Conservation (phyloP, 2,888 invertebrate genomes). For the Dryadula phaetusa region DNA sequence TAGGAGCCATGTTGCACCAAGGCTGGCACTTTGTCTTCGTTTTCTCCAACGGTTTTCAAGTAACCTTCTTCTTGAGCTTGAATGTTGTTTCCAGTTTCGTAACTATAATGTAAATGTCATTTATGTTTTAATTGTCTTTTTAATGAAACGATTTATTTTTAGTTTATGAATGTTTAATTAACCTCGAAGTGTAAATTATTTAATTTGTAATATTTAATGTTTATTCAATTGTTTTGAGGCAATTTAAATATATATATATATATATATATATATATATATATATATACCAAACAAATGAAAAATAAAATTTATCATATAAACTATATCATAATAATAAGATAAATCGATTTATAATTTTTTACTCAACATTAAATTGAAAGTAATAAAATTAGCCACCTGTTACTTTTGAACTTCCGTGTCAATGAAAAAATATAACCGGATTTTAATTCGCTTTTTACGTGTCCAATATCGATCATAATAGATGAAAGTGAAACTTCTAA, state of each 20-base stretch:
- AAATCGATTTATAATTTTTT: too few relatives aligned
- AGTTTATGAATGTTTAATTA: too few relatives aligned
- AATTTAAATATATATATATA: too few relatives aligned
- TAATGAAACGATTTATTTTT: background rate
- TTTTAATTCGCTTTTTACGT: constrained; percentile 6
- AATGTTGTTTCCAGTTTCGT: constrained; percentile 93
- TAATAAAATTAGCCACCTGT: background rate
- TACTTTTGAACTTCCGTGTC: background rate
- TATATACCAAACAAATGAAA: too few relatives aligned
- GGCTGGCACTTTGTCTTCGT: constrained; percentile 80
- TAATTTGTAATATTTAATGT: too few relatives aligned
- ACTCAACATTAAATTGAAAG: background rate
- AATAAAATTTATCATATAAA: too few relatives aligned
- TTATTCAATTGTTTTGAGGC: too few relatives aligned
- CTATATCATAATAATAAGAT: too few relatives aligned
- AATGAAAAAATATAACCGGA: constrained; percentile 18
- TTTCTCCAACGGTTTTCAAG: constrained; percentile 87
- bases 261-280: too few relatives aligned
- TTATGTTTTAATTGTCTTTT: background rate
- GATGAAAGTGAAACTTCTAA: constrained; percentile 19
- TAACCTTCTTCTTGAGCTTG: constrained; percentile 91
- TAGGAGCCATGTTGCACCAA: constrained; percentile 92
- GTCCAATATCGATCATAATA: constrained; percentile 3
- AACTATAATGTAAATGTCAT: constrained; percentile 76
- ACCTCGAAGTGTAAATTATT: too few relatives aligned